These are phyloP conservation scores for Colletes gigas DNA, from an alignment of 1,140 invertebrate species.

Conservation along the genomic window DNA sequence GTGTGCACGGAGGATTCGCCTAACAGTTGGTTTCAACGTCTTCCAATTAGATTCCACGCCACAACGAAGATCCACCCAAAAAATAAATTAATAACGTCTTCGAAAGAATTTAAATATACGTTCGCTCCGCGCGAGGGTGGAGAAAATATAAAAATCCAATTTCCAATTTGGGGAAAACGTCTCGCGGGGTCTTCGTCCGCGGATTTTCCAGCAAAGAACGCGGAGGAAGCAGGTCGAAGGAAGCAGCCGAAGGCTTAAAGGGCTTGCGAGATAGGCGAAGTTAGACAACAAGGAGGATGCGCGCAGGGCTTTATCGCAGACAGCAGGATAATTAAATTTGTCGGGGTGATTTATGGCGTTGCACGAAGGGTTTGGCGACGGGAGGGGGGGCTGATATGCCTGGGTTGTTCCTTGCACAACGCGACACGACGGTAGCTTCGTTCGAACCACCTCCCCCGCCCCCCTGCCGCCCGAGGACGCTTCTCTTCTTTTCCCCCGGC, in stretches of 20 bases:
- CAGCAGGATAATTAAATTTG: slow-evolving; percentile 84
- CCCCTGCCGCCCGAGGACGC: background rate
- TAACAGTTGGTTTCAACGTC: slow-evolving; percentile 9
- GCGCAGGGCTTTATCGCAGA: slow-evolving; percentile 80
- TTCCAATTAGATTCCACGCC: background rate
- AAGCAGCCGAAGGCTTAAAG: slow-evolving; percentile 66
- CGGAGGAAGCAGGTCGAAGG: slow-evolving; percentile 37
- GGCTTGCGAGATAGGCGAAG: slow-evolving; percentile 71
- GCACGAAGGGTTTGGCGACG: slow-evolving; percentile 48
- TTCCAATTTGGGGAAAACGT: slow-evolving; percentile 26
- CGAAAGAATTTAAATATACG: background rate
- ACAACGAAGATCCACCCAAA: no score
- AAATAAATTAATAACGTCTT: no score
- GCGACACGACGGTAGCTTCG: slow-evolving; percentile 32
- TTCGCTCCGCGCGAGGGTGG: no score
- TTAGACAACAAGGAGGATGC: slow-evolving; percentile 72
- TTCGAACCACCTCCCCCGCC: background rate
- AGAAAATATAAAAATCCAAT: background rate
- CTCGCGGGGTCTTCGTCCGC: slow-evolving; percentile 18
- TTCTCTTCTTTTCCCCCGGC: background rate
- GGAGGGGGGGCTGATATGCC: slow-evolving; percentile 47
- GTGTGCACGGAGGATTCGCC: background rate
- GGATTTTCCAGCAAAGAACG: slow-evolving; percentile 45
- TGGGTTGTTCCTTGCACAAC: slow-evolving; percentile 52
- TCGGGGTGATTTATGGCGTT: slow-evolving; percentile 81